These are phyloP conservation scores for Tenrec ecaudatus DNA, from an alignment of 2,113 vertebrate genomes.

Conservation along the genomic window DNA sequence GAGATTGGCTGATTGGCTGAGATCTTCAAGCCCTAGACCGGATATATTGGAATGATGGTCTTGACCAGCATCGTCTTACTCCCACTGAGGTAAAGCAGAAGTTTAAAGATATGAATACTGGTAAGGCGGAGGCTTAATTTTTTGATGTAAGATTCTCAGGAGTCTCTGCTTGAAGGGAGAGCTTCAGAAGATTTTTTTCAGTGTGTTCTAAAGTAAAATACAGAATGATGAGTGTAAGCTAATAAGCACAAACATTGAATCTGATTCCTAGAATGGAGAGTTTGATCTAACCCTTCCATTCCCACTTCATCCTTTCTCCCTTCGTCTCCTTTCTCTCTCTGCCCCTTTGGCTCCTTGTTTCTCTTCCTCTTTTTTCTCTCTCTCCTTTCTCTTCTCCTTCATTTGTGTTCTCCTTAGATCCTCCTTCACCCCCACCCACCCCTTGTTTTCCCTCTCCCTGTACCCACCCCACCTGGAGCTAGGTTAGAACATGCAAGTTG, in stretches of 20 bases:
- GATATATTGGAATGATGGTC: too few relatives aligned
- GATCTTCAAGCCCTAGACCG: too few relatives aligned
- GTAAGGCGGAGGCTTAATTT: constrained; percentile 81
- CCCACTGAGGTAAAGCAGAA: too few relatives aligned
- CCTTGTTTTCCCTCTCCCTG: neutral
- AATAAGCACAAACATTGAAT: neutral
- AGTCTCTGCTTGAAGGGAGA: neutral
- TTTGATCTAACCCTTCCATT: neutral
- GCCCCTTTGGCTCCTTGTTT: neutral
- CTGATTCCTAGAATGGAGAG: neutral
- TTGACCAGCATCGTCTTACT: too few relatives aligned
- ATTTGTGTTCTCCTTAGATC: neutral
- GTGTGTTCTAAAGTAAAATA: neutral
- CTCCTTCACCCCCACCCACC: rapidly evolving
- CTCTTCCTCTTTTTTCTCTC: neutral
- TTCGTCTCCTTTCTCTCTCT: neutral
- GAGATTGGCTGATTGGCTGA: too few relatives aligned
- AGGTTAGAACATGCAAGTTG: neutral
- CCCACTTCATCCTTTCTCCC: neutral
- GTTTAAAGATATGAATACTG: too few relatives aligned
- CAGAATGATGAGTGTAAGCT: neutral
- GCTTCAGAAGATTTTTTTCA: neutral
- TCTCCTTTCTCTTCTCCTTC: neutral
- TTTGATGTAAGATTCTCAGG: neutral
- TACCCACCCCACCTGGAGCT: neutral